Evolutionary conservation across 2,888 invertebrate genomes (phyloP), one percentile per base, ranked within the genome.

Genomic region (Bimastos eiseni): DNA sequence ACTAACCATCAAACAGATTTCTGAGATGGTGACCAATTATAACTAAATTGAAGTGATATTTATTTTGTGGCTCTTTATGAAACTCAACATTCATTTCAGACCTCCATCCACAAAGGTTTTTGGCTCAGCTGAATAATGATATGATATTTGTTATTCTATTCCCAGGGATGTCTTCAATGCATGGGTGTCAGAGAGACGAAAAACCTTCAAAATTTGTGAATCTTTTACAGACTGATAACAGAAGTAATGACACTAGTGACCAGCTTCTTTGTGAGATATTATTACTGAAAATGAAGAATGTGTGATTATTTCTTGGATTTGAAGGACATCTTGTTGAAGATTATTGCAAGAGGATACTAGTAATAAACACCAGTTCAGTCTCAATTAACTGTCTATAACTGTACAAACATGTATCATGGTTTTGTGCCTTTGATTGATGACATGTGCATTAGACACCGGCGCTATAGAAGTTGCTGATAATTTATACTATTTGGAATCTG

Each of bases 111-210:
- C 11, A 55, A 55, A 55, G 49, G 70, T 70, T n/a, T 30, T 70
- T 70, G 70, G n/a, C 70, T 70, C 1, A n/a, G 70, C 30, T n/a
- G 70, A 70, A n/a, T 70, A n/a, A 6, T 11, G 41, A 15, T 70
- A 70, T n/a, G 70, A 1, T 30, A n/a, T n/a, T 70, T 70, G 49
- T 49, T 49, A 24, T 49, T 49, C 49, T 49, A n/a, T 55, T 94
- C 94, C 34, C 96, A 97, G 97, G 96, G 98, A 98, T 95, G 98
- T 98, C 92, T 98, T 97, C 96, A 97, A 97, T 94, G 97, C 97
- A 92, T 98, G 97, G 97, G 97, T 98, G 94, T 97, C 97, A 92
- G 96, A 97, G n/a, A 30, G 70, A 70, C 70, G n/a, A n/a, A n/a
- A 11, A 24, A 70, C n/a, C 70, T 11, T 70, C 30, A 70, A 55